Evolutionary conservation across 2,888 invertebrate species (phyloP).

Genomic region (Gastracanthus pulcherrimus): DNA sequence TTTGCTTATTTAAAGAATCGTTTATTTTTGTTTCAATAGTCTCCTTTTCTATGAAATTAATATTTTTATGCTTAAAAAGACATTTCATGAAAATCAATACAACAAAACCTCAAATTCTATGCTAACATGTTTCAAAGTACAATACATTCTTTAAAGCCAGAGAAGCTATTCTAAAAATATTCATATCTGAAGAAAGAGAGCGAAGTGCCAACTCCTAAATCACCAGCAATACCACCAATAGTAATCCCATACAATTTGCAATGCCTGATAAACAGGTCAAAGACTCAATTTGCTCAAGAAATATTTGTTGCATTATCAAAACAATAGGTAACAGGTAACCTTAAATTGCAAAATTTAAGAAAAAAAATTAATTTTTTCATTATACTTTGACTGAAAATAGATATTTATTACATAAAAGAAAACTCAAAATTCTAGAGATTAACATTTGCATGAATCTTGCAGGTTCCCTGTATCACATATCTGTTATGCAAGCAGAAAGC

Average conservation of each 20-base stretch:
- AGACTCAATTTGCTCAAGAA: conserved; percentile 13
- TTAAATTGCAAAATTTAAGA: not conserved
- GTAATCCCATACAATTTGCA: conserved; percentile 47
- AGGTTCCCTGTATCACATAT: not conserved
- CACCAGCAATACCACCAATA: conserved; percentile 28
- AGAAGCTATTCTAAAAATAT: conserved; percentile 55
- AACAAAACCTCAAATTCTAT: conserved; percentile 7
- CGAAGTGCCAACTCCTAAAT: conserved; percentile 52
- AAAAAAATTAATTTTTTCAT: not conserved
- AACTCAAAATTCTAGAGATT: not conserved
- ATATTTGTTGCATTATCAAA: not conserved
- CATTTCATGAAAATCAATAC: not conserved
- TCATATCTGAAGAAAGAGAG: conserved; percentile 43
- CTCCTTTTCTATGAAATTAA: not conserved
- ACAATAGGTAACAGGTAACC: conserved; percentile 3
- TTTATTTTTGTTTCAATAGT: too few species aligned
- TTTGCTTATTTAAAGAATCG: too few species aligned
- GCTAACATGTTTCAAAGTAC: conserved; percentile 32
- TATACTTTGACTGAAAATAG: not conserved
- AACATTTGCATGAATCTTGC: not conserved
- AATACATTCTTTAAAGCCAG: conserved; percentile 33
- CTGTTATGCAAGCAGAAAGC: conserved; percentile 13
- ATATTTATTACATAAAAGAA: not conserved
- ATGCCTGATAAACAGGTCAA: conserved; percentile 44
- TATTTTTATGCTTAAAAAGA: not conserved